Evolutionary conservation across 1,140 invertebrate genomes (phyloP).

Genomic region (Oncopeltus fasciatus): DNA sequence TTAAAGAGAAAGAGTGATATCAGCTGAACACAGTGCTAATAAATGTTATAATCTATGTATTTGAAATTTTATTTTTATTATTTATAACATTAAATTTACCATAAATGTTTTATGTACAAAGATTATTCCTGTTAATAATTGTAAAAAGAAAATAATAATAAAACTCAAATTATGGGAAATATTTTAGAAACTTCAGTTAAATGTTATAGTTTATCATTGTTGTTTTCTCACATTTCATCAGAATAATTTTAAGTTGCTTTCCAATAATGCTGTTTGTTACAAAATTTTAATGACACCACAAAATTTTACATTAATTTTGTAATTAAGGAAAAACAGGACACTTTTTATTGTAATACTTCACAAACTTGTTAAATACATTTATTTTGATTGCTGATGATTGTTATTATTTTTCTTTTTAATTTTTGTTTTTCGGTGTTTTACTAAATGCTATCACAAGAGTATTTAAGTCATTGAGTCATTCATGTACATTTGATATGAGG

Average conservation of each 20-base stretch:
- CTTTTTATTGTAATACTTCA: slow-evolving; percentile 6
- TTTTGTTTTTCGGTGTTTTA: not conserved
- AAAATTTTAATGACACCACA: not conserved
- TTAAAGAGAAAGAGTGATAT: not conserved
- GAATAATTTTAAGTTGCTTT: slow-evolving; percentile 2
- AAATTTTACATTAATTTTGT: not conserved
- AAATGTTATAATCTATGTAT: not conserved
- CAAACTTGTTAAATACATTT: slow-evolving; percentile 9
- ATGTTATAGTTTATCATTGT: slow-evolving; percentile 2
- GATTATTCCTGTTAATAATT: not conserved
- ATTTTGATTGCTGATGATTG: slow-evolving; percentile 2
- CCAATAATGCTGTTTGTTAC: not conserved
- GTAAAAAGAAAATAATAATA: not conserved
- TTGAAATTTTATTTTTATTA: not conserved
- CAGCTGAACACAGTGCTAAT: not conserved
- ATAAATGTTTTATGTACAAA: slow-evolving; percentile 7
- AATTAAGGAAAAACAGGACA: no score
- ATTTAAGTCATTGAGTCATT: no score
- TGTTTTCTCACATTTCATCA: not conserved
- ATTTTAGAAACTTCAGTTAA: not conserved
- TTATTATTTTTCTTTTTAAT: not conserved
- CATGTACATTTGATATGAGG: no score
- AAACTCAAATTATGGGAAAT: not conserved
- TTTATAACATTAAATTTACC: not conserved
- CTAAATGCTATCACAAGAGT: no score